A percentile compares a stretch with the other conserved stretches of the same genome.
Conservation (phyloP, 2,888 invertebrate species). For the Drosophila phalerata region DNA sequence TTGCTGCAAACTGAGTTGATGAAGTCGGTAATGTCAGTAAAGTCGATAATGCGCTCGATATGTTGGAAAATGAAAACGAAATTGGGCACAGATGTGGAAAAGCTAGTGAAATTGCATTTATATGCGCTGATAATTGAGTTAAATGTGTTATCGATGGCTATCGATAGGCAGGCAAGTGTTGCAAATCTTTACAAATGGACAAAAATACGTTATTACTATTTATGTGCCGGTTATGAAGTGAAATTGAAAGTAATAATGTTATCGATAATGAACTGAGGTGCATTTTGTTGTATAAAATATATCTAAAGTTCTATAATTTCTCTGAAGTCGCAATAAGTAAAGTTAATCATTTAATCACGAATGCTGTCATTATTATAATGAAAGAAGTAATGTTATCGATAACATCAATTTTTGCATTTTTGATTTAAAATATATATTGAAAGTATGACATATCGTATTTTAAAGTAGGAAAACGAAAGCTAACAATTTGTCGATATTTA, state of each 20-base stretch:
- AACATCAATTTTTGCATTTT: not conserved
- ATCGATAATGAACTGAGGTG: not conserved
- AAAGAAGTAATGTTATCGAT: not conserved
- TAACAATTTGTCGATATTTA: not conserved
- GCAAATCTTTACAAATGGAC: not conserved
- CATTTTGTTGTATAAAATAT: not conserved
- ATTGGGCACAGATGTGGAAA: slow-evolving; percentile 34
- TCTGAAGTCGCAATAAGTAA: not conserved
- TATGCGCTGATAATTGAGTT: slow-evolving; percentile 1
- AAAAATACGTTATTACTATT: too few species aligned
- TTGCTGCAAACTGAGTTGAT: slow-evolving; percentile 52
- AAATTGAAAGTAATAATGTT: not conserved
- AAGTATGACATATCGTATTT: too few species aligned
- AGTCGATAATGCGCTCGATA: slow-evolving; percentile 60
- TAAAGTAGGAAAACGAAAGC: not conserved
- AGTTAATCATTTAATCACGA: not conserved
- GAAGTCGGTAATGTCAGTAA: slow-evolving; percentile 53
- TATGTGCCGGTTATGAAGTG: not conserved
- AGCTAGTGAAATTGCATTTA: slow-evolving; percentile 36
- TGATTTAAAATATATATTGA: too few species aligned
- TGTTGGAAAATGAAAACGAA: slow-evolving; percentile 46
- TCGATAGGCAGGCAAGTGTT: slow-evolving; percentile 2
- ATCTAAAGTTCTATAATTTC: not conserved
- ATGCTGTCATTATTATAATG: not conserved
- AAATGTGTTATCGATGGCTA: slow-evolving; percentile 15